These are phyloP conservation scores for Hippocampus barbouri DNA, from an alignment of 2,113 vertebrate species.

Conservation along the genomic window DNA sequence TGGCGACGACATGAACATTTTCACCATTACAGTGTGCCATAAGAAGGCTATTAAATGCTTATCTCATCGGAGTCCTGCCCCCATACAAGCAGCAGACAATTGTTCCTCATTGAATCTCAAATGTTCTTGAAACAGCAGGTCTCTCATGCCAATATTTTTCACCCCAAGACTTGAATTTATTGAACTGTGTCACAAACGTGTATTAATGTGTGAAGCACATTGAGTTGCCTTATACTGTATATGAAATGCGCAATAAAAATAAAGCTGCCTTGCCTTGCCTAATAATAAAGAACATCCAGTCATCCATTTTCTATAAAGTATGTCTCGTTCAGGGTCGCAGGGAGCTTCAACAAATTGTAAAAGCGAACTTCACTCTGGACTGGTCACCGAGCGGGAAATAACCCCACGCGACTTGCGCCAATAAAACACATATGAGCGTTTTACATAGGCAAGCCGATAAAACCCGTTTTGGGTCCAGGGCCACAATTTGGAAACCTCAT, in stretches of 20 bases:
- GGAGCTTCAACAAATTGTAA: background rate
- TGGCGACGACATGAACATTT: background rate
- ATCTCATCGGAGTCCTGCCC: background rate
- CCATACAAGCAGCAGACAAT: slow-evolving; percentile 5
- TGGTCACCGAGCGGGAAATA: background rate
- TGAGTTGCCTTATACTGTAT: too few species aligned
- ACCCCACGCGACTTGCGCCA: too few species aligned
- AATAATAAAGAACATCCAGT: too few species aligned
- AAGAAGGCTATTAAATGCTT: background rate
- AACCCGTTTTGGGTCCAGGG: background rate
- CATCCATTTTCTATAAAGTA: too few species aligned
- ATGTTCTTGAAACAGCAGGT: background rate
- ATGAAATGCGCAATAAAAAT: too few species aligned
- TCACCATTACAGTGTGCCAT: slow-evolving; percentile 21
- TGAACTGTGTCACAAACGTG: too few species aligned
- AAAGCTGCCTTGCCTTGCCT: too few species aligned
- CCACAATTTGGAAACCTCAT: background rate
- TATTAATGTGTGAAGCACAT: too few species aligned
- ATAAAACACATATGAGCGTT: background rate
- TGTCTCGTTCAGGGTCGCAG: too few species aligned
- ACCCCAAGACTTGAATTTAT: too few species aligned
- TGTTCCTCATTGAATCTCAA: background rate
- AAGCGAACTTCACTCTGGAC: background rate
- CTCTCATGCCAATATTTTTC: too few species aligned
- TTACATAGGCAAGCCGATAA: background rate